These are phyloP conservation scores for Characodon lateralis DNA, from an alignment of 2,797 vertebrate genomes.

Conservation along the genomic window DNA sequence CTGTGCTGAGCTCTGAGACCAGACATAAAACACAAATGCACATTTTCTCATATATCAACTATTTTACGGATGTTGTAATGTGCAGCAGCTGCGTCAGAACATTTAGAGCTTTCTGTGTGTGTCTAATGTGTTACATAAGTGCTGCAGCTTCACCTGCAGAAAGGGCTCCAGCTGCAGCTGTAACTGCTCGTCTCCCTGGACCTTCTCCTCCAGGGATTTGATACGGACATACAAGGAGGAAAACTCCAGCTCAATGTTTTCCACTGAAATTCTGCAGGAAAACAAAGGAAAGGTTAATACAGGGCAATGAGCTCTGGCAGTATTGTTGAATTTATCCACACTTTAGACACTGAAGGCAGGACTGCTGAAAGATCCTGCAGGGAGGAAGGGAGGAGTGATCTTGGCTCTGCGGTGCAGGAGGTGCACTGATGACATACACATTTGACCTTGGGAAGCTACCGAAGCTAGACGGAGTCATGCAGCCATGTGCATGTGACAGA, in stretches of 20 bases:
- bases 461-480: constrained; percentile 37
- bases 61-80: constrained; percentile 16
- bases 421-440: constrained; percentile 34
- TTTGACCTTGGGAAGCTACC: constrained; percentile 62
- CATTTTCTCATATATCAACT: constrained; percentile 13
- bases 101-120: constrained; percentile 18
- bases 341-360: constrained; percentile 16
- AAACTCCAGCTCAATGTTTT: constrained; percentile 90
- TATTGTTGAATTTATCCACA: constrained; percentile 13
- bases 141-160: constrained; percentile 85
- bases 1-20: constrained; percentile 82
- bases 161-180: constrained; percentile 91
- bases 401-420: constrained; percentile 46
- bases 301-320: neutral
- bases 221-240: constrained; percentile 87
- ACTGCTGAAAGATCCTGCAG: constrained; percentile 5
- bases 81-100: constrained; percentile 37
- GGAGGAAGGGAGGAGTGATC: constrained; percentile 21
- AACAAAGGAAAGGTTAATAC: constrained; percentile 3
- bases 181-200: constrained; percentile 87
- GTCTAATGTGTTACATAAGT: constrained; percentile 17
- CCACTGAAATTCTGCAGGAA: constrained; percentile 88
- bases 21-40: constrained; percentile 9
- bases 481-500: constrained; percentile 5
- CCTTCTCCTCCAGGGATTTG: constrained; percentile 88